Conservation (phyloP, 1,140 invertebrate species). For the Mamestra configurata region DNA sequence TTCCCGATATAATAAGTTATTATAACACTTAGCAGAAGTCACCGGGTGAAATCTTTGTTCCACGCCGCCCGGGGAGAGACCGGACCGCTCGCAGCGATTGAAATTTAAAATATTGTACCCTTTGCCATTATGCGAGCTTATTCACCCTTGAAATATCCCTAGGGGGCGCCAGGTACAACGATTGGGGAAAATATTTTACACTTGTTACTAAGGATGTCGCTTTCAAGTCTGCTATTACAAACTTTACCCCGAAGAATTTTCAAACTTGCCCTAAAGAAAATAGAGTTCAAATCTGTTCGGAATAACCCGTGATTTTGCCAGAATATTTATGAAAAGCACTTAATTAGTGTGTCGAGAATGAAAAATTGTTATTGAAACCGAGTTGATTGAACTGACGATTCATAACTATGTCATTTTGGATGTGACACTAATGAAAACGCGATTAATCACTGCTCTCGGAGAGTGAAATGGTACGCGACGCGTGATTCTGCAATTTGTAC, state of each 20-base stretch:
- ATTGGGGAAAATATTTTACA: constrained; percentile 88
- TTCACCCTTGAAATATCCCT: constrained; percentile 89
- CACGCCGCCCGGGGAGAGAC: constrained; percentile 70
- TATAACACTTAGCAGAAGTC: constrained; percentile 84
- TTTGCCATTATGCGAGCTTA: constrained; percentile 88
- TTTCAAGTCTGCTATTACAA: constrained; percentile 75
- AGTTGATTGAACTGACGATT: constrained; percentile 85
- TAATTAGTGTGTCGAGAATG: constrained; percentile 87
- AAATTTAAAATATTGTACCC: constrained; percentile 89
- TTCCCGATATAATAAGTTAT: constrained; percentile 73
- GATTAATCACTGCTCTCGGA: constrained; percentile 81
- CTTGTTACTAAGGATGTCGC: constrained; percentile 87
- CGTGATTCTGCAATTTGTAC: constrained; percentile 74
- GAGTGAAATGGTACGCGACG: constrained; percentile 69
- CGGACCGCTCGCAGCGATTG: constrained; percentile 87
- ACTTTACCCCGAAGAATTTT: constrained; percentile 61
- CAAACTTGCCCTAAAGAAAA: constrained; percentile 54
- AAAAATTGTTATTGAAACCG: constrained; percentile 88
- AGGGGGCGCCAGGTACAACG: constrained; percentile 86
- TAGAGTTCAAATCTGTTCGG: constrained; percentile 66
- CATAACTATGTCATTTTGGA: constrained; percentile 87
- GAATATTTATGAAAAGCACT: constrained; percentile 86
- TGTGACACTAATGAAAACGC: constrained; percentile 83
- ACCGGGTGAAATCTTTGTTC: constrained; percentile 84
- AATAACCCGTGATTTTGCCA: constrained; percentile 56